These are phyloP conservation scores for Piaya cayana DNA, from an alignment of 2,113 vertebrate genomes.

Conservation along the genomic window DNA sequence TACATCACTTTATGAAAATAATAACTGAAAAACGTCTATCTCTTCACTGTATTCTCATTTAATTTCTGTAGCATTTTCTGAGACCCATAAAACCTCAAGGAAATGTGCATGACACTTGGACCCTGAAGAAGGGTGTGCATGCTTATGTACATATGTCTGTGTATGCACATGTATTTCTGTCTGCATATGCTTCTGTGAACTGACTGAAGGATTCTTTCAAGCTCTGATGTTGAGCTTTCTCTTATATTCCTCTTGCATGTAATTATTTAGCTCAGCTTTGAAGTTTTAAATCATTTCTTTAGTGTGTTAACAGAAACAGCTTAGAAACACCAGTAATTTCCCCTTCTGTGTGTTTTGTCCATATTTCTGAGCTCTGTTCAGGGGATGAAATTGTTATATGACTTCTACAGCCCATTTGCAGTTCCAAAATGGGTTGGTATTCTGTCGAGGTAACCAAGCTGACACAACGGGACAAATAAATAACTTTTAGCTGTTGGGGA, in stretches of 20 bases:
- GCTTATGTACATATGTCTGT: background rate
- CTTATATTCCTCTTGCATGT: background rate
- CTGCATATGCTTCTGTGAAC: background rate
- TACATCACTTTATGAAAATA: background rate
- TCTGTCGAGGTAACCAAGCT: background rate
- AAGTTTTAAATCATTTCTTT: background rate
- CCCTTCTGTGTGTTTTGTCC: background rate
- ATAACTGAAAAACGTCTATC: background rate
- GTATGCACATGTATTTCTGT: fast-evolving
- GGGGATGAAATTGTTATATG: background rate
- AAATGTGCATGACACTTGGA: background rate
- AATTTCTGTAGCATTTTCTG: background rate
- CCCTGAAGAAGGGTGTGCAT: background rate
- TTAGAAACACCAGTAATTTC: background rate
- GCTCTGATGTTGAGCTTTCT: background rate
- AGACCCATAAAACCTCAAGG: background rate
- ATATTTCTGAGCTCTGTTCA: background rate
- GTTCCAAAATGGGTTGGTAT: background rate
- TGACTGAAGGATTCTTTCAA: background rate
- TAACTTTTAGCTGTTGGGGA: background rate
- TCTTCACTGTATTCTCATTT: background rate
- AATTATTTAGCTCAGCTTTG: background rate
- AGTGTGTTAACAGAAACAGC: background rate
- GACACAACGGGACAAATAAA: background rate
- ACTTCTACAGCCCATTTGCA: background rate